Evolutionary conservation across 1,140 invertebrate genomes (phyloP), one percentile per base, ranked within the genome.

Genomic region (Pogonognathellus flavescens): DNA sequence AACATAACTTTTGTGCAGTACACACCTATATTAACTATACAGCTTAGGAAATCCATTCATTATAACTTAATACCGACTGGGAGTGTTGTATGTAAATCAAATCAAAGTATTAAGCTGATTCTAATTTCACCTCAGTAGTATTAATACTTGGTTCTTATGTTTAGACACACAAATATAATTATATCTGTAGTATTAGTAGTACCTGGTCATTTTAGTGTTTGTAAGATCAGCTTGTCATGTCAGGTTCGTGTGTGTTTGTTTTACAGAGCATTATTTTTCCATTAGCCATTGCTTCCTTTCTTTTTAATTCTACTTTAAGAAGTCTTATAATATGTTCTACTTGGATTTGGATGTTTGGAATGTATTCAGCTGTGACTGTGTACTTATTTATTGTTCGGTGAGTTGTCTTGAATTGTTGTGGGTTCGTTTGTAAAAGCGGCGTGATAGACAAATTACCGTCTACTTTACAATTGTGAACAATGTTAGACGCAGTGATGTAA

Each of bases 351-450:
- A 76, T 76, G 13, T 66, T 50, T 14, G 41, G 41, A 18, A 31
- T 0, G 25, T 76, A 76, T 76, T 76, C 70, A 76, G 14, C 31
- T 76, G 70, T 76, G 41, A 76, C 70, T 76, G n/a, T 50, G 70
- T 49, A 11, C 25, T 41, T 70, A 70, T 14, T 70, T 18, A 22
- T 11, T 20, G 18, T 31, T 18, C 14, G 25, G 25, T 11, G 20
- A 66, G 60, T 22, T 66, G 20, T 3, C 5, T 60, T 60, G 10
- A 25, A 10, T 10, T 11, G 25, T 25, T 66, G 13, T 66, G 22
- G 22, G 0, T 60, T 4, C 9, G 11, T 60, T 60, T 18, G 53
- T 55, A 55, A 55, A 55, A 55, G 16, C 11, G 11, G 16, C 53
- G 11, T 55, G 11, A 16, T 55, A 60, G 59, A 60, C 59, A 60